Evolutionary conservation across 2,113 vertebrate genomes (phyloP).

Genomic region (Pterocles orientalis): DNA sequence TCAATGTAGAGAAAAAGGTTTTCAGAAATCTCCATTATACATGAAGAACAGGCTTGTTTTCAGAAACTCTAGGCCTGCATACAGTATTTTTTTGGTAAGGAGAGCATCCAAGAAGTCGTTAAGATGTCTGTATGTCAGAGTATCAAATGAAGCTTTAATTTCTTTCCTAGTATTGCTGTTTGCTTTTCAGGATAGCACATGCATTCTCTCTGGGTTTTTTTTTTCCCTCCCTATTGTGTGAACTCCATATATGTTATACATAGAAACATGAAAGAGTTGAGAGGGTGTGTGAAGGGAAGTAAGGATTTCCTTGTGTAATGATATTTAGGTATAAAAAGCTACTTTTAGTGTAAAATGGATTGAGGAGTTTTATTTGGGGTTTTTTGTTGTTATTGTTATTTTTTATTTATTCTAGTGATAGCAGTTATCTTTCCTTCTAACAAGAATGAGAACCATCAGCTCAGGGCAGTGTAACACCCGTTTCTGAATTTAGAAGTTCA

Average conservation of each 20-base stretch:
- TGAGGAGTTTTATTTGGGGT: background rate
- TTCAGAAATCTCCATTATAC: background rate
- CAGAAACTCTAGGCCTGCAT: background rate
- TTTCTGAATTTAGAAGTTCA: background rate
- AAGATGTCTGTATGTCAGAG: background rate
- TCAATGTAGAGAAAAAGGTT: background rate
- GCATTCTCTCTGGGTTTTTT: background rate
- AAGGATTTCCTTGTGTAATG: background rate
- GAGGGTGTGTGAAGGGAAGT: background rate
- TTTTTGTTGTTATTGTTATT: background rate
- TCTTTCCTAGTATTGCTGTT: background rate
- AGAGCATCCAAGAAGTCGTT: background rate
- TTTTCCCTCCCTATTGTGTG: rapidly evolving
- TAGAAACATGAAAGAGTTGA: background rate
- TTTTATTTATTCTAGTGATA: background rate
- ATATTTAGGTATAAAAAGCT: background rate
- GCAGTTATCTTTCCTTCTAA: background rate
- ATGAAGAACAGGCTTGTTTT: background rate
- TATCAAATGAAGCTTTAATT: background rate
- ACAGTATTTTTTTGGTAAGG: background rate
- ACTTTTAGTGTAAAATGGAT: background rate
- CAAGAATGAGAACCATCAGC: background rate
- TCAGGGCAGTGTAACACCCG: background rate
- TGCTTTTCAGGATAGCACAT: background rate
- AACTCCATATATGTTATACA: background rate